Percentiles rank a stretch among this genome's conserved stretches.
These are phyloP conservation scores for Diloba caeruleocephala DNA, from an alignment of 2,888 invertebrate species.

Conservation along the genomic window DNA sequence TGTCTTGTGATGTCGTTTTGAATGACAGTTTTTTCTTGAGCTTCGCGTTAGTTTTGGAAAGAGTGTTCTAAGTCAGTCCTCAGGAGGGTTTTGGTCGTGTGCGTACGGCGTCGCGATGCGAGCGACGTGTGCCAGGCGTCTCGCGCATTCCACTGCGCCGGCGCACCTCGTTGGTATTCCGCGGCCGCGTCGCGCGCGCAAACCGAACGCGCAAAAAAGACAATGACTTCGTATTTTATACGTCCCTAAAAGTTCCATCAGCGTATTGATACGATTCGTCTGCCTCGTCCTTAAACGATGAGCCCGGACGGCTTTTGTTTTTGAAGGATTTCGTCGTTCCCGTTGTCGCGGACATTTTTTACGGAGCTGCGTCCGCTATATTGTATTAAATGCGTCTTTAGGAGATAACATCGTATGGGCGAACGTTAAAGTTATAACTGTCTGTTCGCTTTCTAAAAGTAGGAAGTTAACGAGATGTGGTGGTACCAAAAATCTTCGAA, in stretches of 20 bases:
- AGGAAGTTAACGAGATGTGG: conserved; percentile 18
- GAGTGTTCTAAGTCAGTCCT: conserved; percentile 54
- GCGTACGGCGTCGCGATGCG: conserved; percentile 43
- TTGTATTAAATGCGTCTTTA: conserved; percentile 50
- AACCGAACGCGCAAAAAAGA: conserved; percentile 83
- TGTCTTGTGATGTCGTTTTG: conserved; percentile 33
- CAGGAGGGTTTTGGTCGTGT: conserved; percentile 37
- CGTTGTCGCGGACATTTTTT: conserved; percentile 63
- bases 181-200: conserved; percentile 73
- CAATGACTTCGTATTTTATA: conserved; percentile 85
- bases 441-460: conserved; percentile 14
- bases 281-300: conserved; percentile 72
- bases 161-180: conserved; percentile 82
- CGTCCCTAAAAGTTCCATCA: conserved; percentile 84
- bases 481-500: conserved; percentile 14
- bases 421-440: conserved; percentile 32
- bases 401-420: conserved; percentile 41
- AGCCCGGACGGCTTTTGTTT: conserved; percentile 63
- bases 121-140: conserved; percentile 56
- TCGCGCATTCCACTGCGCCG: conserved; percentile 62
- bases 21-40: conserved; percentile 58
- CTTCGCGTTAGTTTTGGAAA: conserved; percentile 54
- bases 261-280: conserved; percentile 77
- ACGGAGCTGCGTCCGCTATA: conserved; percentile 37
- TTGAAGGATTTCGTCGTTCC: conserved; percentile 66